Conservation (phyloP, 2,113 vertebrate genomes). For the Vulpes lagopus region DNA sequence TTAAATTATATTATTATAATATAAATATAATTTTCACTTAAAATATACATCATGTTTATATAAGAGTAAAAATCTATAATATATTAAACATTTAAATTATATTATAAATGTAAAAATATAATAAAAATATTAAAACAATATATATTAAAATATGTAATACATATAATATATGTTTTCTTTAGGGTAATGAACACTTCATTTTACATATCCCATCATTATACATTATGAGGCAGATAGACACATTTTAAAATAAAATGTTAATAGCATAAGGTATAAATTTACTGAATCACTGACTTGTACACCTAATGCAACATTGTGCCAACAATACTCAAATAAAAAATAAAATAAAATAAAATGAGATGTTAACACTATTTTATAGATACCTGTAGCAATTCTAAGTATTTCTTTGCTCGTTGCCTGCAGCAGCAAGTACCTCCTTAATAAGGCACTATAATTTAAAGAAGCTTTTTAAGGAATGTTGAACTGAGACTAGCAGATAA, state of each 20-base stretch:
- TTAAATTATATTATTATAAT: no score
- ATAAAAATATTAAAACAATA: background rate
- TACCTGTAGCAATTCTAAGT: background rate
- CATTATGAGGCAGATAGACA: background rate
- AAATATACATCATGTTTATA: background rate
- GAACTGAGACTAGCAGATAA: slow-evolving; percentile 57
- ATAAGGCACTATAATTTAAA: slow-evolving; percentile 47
- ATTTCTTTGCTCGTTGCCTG: background rate
- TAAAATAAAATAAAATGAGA: slow-evolving; percentile 40
- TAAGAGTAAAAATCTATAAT: background rate
- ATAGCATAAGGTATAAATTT: background rate
- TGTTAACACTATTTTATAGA: background rate
- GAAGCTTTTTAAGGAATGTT: background rate
- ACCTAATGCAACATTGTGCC: background rate
- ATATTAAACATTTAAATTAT: background rate
- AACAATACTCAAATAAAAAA: background rate
- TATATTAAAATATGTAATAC: background rate
- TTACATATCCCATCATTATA: background rate
- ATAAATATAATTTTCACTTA: background rate
- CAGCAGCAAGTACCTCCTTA: background rate
- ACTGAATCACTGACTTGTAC: background rate
- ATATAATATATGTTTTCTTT: background rate
- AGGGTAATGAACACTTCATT: background rate
- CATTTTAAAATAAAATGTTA: slow-evolving; percentile 51
- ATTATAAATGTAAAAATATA: background rate